Conservation (phyloP, 2,113 vertebrate genomes). For the Bombycilla garrulus region DNA sequence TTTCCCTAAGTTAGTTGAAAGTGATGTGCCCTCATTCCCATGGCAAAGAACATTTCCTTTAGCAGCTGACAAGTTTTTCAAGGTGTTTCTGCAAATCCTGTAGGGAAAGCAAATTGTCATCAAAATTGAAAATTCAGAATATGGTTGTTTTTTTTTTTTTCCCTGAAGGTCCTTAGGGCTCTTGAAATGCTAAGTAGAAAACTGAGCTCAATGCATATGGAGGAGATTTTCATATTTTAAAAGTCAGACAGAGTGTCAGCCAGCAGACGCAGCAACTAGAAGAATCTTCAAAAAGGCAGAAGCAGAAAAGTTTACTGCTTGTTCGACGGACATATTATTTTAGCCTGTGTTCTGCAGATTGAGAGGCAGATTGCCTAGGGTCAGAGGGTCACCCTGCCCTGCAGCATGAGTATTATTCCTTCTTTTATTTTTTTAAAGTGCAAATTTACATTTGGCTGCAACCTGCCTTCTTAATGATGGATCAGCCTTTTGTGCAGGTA, state of each 20-base stretch:
- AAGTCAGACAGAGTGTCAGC: conserved; percentile 65
- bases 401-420: not conserved
- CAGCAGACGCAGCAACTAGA: conserved; percentile 10
- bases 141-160: not conserved
- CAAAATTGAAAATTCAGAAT: conserved; percentile 59
- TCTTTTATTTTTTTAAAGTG: not conserved
- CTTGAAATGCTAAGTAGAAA: conserved; percentile 75
- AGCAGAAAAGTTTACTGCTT: conserved; percentile 56
- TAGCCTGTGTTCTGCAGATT: not conserved
- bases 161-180: conserved; percentile 66
- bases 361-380: conserved; percentile 56
- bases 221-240: conserved; percentile 65
- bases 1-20: conserved; percentile 34
- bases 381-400: conserved; percentile 65
- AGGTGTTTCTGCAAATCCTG: conserved; percentile 55
- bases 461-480: conserved; percentile 53
- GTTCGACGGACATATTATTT: conserved; percentile 25
- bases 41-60: conserved; percentile 23
- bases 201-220: conserved; percentile 52
- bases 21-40: conserved; percentile 24
- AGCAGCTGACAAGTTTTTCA: conserved; percentile 46
- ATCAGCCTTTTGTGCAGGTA: conserved; percentile 58
- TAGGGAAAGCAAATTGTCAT: conserved; percentile 68
- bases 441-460: conserved; percentile 64
- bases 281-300: conserved; percentile 66